phyloP scores from a whole-genome alignment of 1,140 invertebrate genomes.

The Drosophila truncata region DNA sequence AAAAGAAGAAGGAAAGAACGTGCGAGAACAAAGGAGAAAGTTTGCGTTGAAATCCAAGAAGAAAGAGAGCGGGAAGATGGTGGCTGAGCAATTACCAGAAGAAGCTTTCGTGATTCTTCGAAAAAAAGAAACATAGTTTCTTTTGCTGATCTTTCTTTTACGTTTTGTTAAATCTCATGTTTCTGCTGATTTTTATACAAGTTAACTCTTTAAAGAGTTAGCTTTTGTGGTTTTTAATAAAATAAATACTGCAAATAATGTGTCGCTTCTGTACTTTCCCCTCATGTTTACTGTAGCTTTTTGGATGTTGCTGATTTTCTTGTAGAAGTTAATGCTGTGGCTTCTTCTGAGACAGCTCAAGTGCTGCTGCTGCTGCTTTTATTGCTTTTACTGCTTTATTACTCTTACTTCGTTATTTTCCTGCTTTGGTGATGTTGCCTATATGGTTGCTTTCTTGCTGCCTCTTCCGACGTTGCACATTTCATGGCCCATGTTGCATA shows the following conservation, averaged over 20 bases:
- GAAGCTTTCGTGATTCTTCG: conserved; percentile 47
- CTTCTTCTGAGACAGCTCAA: not conserved
- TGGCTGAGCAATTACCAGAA: conserved; percentile 46
- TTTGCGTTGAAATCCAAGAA: conserved; percentile 42
- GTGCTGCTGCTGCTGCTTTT: not conserved
- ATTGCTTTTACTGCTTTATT: not conserved
- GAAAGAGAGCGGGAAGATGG: conserved; percentile 22
- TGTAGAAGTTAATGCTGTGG: not conserved
- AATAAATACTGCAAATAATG: not conserved
- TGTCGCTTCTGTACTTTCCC: not conserved
- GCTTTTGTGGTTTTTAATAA: not conserved
- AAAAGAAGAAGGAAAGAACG: conserved; percentile 19
- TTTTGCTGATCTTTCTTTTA: not conserved
- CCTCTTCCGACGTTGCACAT: conserved; percentile 46
- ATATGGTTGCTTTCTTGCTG: conserved; percentile 4
- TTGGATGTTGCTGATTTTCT: not conserved
- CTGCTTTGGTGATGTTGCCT: not conserved
- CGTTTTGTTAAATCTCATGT: not conserved
- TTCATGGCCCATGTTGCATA: conserved; percentile 56
- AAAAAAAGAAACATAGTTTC: not conserved
- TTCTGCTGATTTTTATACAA: not conserved
- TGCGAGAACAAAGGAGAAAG: conserved; percentile 68
- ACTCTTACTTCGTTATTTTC: conserved; percentile 1
- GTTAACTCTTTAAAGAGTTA: not conserved
- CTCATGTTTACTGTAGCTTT: not conserved